Evolutionary conservation across 2,113 vertebrate species (phyloP).

Genomic region (Nipponia nippon): DNA sequence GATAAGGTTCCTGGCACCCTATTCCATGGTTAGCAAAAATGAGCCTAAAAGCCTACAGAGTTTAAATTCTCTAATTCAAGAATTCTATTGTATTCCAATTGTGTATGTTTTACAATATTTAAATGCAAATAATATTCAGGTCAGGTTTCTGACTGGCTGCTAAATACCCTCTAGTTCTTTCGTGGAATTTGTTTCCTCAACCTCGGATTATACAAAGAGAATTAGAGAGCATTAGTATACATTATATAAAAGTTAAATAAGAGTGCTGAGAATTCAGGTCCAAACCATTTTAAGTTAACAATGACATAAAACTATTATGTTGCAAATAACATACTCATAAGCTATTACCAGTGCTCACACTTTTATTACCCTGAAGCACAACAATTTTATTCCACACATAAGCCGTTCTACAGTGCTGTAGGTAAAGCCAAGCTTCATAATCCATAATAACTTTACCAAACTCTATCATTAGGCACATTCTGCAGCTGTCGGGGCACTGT

Average conservation of each 20-base stretch:
- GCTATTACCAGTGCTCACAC: not conserved
- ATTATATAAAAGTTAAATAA: not conserved
- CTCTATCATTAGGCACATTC: not conserved
- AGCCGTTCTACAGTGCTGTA: not conserved
- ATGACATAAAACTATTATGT: not conserved
- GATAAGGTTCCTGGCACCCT: not conserved
- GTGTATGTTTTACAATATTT: not conserved
- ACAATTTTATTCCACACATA: not conserved
- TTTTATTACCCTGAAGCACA: not conserved
- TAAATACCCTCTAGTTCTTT: not conserved
- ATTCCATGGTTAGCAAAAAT: not conserved
- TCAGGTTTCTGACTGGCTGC: not conserved
- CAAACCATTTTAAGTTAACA: not conserved
- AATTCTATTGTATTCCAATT: not conserved
- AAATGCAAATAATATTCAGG: constrained; percentile 30
- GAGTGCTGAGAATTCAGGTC: not conserved
- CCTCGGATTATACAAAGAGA: not conserved
- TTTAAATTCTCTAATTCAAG: not conserved
- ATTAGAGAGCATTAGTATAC: not conserved
- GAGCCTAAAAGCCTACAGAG: not conserved
- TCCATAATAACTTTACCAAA: not conserved
- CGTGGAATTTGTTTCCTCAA: not conserved
- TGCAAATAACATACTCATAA: not conserved
- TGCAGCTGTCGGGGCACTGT: not conserved
- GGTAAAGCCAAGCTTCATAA: not conserved